Conservation (phyloP, 2,797 vertebrate species). For the Hirundo rustica region DNA sequence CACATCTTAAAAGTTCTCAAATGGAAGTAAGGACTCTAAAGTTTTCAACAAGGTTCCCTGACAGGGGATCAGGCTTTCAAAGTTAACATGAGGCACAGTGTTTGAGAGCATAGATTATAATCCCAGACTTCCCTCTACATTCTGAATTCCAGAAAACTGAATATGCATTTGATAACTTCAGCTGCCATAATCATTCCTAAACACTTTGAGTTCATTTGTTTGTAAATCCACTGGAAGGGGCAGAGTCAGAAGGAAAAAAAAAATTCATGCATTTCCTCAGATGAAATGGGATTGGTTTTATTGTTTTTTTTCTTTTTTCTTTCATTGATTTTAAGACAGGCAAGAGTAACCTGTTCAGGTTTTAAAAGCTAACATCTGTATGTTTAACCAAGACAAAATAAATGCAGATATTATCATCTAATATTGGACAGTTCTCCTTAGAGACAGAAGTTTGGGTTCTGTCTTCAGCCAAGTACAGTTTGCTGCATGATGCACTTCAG, state of each 20-base stretch:
- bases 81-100: neutral
- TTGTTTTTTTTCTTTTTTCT: neutral
- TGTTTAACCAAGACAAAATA: neutral
- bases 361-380: neutral
- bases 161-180: neutral
- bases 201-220: neutral
- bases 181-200: neutral
- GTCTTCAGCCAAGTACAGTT: neutral
- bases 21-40: neutral
- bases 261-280: neutral
- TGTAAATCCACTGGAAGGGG: neutral
- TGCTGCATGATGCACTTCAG: neutral
- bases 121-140: neutral
- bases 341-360: rapidly evolving
- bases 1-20: neutral
- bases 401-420: neutral
- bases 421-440: neutral
- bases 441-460: neutral
- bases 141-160: neutral
- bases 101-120: neutral
- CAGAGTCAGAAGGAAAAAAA: neutral
- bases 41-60: neutral
- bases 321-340: neutral
- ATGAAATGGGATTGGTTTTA: neutral
- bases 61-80: neutral